Evolutionary conservation across 2,113 vertebrate species (phyloP).

Genomic region (Elephantulus edwardii): DNA sequence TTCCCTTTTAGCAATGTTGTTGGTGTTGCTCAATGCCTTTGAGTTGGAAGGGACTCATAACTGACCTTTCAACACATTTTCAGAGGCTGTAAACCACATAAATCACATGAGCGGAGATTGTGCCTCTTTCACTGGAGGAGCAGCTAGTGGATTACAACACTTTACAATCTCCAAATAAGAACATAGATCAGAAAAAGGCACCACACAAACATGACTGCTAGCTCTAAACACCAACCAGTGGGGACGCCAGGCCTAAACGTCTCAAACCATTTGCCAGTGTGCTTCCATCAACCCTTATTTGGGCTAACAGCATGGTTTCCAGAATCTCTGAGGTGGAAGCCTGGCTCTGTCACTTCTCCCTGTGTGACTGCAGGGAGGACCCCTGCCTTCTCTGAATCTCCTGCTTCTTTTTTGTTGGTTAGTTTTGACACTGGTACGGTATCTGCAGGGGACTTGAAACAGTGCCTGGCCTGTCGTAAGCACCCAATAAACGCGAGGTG

Average conservation of each 20-base stretch:
- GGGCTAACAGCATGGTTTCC: background rate
- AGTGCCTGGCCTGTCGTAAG: background rate
- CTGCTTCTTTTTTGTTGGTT: background rate
- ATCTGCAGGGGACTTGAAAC: background rate
- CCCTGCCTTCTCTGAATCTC: background rate
- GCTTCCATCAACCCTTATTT: background rate
- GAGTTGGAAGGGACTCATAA: too few species aligned
- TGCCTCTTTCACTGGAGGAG: too few species aligned
- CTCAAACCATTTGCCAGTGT: too few species aligned
- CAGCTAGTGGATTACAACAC: background rate
- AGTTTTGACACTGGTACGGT: rapidly evolving
- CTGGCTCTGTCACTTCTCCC: background rate
- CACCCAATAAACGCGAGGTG: constrained; percentile 2
- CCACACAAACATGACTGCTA: background rate
- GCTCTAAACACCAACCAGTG: background rate
- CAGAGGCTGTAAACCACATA: too few species aligned
- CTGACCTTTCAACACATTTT: too few species aligned
- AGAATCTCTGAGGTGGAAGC: background rate
- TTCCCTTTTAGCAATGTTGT: too few species aligned
- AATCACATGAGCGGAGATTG: too few species aligned
- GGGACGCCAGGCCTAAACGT: background rate
- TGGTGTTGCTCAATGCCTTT: too few species aligned
- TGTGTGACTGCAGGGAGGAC: background rate
- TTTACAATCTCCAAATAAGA: background rate
- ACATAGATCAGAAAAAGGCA: background rate